Percentiles rank a stretch among this genome's conserved stretches.
These are phyloP conservation scores for Lissocephala sabroskyi DNA, from an alignment of 2,888 invertebrate genomes.

Conservation along the genomic window DNA sequence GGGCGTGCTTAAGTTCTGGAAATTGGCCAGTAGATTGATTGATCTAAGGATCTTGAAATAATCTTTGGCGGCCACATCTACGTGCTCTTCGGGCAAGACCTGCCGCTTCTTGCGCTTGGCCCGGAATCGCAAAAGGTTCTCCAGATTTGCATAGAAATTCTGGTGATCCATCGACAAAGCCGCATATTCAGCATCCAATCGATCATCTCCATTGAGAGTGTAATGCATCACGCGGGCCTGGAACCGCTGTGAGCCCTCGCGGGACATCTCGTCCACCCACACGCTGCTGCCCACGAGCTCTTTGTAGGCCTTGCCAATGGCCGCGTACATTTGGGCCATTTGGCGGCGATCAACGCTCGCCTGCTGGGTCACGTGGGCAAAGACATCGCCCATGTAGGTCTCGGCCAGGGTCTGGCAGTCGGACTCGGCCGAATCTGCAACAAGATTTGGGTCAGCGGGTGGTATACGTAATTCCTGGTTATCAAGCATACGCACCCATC, in stretches of 20 bases:
- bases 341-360: conserved; percentile 53
- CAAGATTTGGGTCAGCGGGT: too few relatives aligned
- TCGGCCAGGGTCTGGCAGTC: conserved; percentile 59
- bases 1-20: conserved; percentile 51
- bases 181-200: conserved; percentile 53
- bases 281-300: conserved; percentile 46
- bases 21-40: conserved; percentile 48
- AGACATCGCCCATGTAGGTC: conserved; percentile 55
- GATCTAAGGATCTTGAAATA: conserved; percentile 53
- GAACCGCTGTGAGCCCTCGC: conserved; percentile 61
- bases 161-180: conserved; percentile 52
- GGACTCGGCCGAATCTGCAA: conserved; percentile 48
- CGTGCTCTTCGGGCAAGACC: background rate
- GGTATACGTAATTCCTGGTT: too few relatives aligned
- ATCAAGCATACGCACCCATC: conserved; percentile 59
- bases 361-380: conserved; percentile 60
- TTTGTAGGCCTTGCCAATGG: conserved; percentile 59
- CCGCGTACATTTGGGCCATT: conserved; percentile 61
- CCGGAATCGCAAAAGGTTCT: conserved; percentile 58
- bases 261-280: conserved; percentile 70
- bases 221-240: conserved; percentile 62
- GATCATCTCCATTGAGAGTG: conserved; percentile 63
- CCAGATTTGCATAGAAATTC: conserved; percentile 68
- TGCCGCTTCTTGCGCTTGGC: conserved; percentile 25
- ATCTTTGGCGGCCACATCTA: conserved; percentile 19